Base-by-base conservation (phyloP, 35 echinoderm and acorn worm genomes). In the Nesometra sesokonis region DNA sequence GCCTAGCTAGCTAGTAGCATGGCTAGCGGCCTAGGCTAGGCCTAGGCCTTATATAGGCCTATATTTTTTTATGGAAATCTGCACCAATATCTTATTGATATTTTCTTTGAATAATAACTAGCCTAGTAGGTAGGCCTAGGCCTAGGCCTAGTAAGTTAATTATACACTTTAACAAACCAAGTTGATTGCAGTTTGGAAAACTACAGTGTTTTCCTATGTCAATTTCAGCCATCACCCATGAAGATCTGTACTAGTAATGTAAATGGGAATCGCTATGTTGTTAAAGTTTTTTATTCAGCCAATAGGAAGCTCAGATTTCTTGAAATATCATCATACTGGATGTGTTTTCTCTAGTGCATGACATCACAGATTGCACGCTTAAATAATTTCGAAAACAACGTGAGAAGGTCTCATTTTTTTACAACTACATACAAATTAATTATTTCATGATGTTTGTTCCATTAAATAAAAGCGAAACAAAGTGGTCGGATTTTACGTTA, bases 151-250 rank as follows among this genome's bases (percentile, higher is more conserved):
- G 32, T 11, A 32, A 13, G 7, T 78, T 30, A 78, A n/a, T 33
- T 78, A 33, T 81, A 33, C 79, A 33, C 15, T 31, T 9, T 81
- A 81, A 34, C 79, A 13, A 81, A 77, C 40, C 57, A 47, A 67
- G 30, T 29, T 85, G 43, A 33, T 85, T 85, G 67, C 90, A 92
- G 33, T 86, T 83, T 27, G 32, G 46, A 32, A 92, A 76, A 21
- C n/a, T 47, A 36, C 90, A 92, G 35, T 92, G 90, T 77, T 88
- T 84, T 32, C 90, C 90, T 30, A 92, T 88, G 38, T 92, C 76
- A 15, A 92, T 35, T 76, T 92, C 90, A 17, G 90, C 90, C 90
- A 92, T 92, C 52, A 19, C 78, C n/a, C n/a, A n/a, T n/a, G n/a
- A n/a, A n/a, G 78, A 9, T 35, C 31, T 80, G 31, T 27, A 3